Evolutionary conservation across 2,113 vertebrate species (phyloP).

Genomic region (Pteropus alecto): DNA sequence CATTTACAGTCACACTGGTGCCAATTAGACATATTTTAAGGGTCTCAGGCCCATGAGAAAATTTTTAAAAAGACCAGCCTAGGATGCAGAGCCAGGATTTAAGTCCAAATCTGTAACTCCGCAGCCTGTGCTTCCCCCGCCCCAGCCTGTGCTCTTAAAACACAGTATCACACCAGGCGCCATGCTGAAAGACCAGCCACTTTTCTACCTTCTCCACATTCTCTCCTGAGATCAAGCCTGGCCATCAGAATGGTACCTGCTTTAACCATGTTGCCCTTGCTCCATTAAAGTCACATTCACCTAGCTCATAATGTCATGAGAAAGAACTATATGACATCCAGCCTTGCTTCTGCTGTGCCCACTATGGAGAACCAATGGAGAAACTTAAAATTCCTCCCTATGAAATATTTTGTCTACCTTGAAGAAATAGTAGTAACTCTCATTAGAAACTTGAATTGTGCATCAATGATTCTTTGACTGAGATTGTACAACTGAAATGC

Average conservation of each 20-base stretch:
- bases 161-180: background rate
- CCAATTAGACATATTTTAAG: slow-evolving; percentile 61
- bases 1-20: background rate
- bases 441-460: background rate
- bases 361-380: background rate
- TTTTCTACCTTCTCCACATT: background rate
- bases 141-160: background rate
- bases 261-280: background rate
- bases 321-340: background rate
- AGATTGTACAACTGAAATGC: background rate
- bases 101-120: slow-evolving; percentile 36
- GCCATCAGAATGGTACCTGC: background rate
- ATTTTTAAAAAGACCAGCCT: background rate
- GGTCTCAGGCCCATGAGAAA: slow-evolving; percentile 38
- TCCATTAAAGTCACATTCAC: background rate
- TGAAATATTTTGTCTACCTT: background rate
- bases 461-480: slow-evolving; percentile 8
- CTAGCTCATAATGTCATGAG: background rate
- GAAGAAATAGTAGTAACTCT: slow-evolving; percentile 18
- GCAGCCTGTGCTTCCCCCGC: background rate
- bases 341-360: background rate
- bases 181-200: background rate
- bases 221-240: background rate
- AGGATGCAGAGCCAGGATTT: slow-evolving; percentile 9
- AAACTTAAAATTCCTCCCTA: background rate